Evolutionary conservation across 2,797 vertebrate species (phyloP).

Genomic region (Gambelia wislizenii): DNA sequence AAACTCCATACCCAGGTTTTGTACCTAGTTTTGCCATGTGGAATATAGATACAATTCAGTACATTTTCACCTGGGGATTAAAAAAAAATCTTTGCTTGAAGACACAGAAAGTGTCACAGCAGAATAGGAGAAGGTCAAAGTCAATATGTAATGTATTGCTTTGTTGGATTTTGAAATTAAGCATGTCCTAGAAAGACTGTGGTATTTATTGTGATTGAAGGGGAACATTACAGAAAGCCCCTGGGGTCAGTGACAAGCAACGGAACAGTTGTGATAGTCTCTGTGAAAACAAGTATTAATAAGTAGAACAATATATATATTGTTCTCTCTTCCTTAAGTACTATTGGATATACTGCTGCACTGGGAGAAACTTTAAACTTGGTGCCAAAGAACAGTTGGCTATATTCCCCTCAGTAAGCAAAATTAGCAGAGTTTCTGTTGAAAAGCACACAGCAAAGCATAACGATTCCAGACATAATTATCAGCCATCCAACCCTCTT

Average conservation of each 20-base stretch:
- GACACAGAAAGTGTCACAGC: conserved; percentile 3
- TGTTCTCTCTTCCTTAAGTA: neutral
- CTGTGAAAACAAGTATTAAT: neutral
- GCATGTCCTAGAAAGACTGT: neutral
- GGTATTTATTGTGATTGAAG: neutral
- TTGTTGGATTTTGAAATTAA: conserved; percentile 24
- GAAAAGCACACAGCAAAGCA: too few species aligned
- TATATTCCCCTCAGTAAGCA: too few species aligned
- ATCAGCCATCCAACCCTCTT: too few species aligned
- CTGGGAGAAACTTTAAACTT: too few species aligned
- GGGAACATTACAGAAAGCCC: neutral
- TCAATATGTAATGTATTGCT: conserved; percentile 10
- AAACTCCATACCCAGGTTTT: neutral
- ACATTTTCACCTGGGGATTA: neutral
- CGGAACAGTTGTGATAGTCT: neutral
- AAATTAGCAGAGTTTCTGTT: too few species aligned
- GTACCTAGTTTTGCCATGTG: neutral
- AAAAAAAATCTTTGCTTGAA: neutral
- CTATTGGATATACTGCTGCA: too few species aligned
- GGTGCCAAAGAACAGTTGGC: too few species aligned
- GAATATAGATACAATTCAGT: neutral
- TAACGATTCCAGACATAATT: too few species aligned
- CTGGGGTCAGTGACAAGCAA: neutral
- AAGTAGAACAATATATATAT: neutral
- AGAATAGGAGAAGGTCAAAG: neutral